A percentile compares a stretch with the other conserved stretches of the same genome.
phyloP scores from a whole-genome alignment of 2,888 invertebrate genomes.

The Chromoteleia sp. region DNA sequence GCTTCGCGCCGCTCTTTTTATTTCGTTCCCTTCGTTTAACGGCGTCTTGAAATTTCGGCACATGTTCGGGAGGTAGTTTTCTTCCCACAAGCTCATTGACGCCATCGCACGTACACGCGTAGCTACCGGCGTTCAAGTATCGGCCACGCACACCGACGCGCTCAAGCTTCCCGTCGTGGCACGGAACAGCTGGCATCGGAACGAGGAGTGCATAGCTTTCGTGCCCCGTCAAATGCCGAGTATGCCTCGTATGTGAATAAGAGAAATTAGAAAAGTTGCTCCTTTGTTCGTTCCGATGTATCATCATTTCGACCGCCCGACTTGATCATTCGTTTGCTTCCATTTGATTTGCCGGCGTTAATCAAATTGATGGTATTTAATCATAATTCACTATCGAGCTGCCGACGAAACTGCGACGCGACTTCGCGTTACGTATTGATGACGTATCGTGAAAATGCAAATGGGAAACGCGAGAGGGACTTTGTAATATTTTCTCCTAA shows the following conservation, averaged over 20 bases:
- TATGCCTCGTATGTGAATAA: constrained; percentile 76
- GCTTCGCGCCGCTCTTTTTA: not conserved
- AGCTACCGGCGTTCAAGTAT: constrained; percentile 57
- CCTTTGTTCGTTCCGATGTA: constrained; percentile 34
- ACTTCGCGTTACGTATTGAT: constrained; percentile 66
- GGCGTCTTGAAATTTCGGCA: constrained; percentile 29
- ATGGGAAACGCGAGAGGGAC: constrained; percentile 70
- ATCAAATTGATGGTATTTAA: constrained; percentile 35
- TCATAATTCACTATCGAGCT: constrained; percentile 42
- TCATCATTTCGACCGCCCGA: constrained; percentile 30
- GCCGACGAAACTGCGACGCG: constrained; percentile 3
- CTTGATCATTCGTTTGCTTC: constrained; percentile 11
- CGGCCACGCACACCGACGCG: constrained; percentile 37
- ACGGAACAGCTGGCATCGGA: constrained; percentile 77
- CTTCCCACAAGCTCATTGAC: constrained; percentile 56
- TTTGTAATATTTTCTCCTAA: constrained; percentile 78
- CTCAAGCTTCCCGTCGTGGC: constrained; percentile 12
- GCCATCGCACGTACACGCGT: constrained; percentile 29
- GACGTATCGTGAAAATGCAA: constrained; percentile 73
- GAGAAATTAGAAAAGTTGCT: constrained; percentile 35
- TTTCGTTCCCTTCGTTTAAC: not conserved
- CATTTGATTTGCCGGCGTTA: constrained; percentile 8
- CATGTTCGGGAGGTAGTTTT: constrained; percentile 17
- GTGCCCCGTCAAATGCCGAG: constrained; percentile 78
- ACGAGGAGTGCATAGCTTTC: constrained; percentile 71